Base-by-base conservation (phyloP, 2,888 invertebrate genomes). In the Phasia obesa region DNA sequence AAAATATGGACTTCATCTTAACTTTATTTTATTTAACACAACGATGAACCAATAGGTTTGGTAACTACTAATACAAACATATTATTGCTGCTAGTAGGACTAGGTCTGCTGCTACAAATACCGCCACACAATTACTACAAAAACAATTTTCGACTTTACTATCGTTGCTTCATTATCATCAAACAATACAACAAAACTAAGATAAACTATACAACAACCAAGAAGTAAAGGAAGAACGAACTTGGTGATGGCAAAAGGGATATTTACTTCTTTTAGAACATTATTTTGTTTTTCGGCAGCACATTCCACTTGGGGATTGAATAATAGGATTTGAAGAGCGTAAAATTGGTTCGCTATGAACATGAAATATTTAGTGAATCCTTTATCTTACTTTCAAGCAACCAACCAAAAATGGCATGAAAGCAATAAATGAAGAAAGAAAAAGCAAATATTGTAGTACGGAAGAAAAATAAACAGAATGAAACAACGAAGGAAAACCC, bases 271-370 rank as follows among this genome's bases (percentile, higher is more conserved):
- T 60, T 70, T 57, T 55, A 55, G 42, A 78, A 60, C 23, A 51
- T 71, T 47, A 62, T 78, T 74, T 67, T 59, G n/a, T 80, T 71
- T 71, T 81, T 70, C 65, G 79, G 81, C 64, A 71, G 79, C 80
- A 85, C 84, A 86, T 89, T 88, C 88, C 88, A 88, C 88, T 88
- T 87, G 87, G 89, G 90, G 89, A 89, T 89, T 90, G 90, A 91
- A 91, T 91, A 91, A 91, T 91, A 90, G 91, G 91, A 91, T 91
- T 91, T 91, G 91, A 91, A 91, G 90, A 91, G 91, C 91, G 91
- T 91, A 91, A 91, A 91, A 91, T 91, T 91, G 91, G 91, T 91
- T 91, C 91, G 90, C 89, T 91, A 91, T 90, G 91, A 90, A 91
- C 91, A 90, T 91, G 89, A 91, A 91, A 91, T 90, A 91, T 91